Conservation (phyloP, 2,888 invertebrate species). For the Hofmannophila pseudospretella region DNA sequence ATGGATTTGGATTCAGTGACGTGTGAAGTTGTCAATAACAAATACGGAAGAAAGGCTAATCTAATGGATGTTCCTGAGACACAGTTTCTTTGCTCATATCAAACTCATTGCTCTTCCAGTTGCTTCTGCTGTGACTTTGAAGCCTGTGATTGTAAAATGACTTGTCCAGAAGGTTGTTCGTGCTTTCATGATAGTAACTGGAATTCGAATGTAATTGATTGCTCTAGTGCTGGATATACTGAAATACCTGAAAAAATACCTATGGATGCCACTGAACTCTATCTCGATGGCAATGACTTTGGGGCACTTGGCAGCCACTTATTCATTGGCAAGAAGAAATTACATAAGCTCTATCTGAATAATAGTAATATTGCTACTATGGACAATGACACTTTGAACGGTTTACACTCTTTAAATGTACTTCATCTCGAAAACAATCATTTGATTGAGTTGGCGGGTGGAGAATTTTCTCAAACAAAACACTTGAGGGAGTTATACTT, state of each 20-base stretch:
- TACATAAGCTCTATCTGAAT: conserved; percentile 86
- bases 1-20: conserved; percentile 86
- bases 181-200: conserved; percentile 92
- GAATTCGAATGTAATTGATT: conserved; percentile 90
- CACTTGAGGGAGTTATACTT: conserved; percentile 87
- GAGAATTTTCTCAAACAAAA: conserved; percentile 87
- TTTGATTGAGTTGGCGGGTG: conserved; percentile 83
- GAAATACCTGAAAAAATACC: conserved; percentile 87
- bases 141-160: conserved; percentile 93
- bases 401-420: conserved; percentile 83
- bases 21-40: conserved; percentile 84
- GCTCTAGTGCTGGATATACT: conserved; percentile 84
- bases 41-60: conserved; percentile 81
- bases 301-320: conserved; percentile 86
- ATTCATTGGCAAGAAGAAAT: conserved; percentile 90
- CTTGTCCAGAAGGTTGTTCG: conserved; percentile 89
- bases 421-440: conserved; percentile 88
- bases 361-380: conserved; percentile 85
- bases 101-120: conserved; percentile 88
- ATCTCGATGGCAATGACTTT: conserved; percentile 89
- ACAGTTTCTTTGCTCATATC: conserved; percentile 89
- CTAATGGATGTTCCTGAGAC: conserved; percentile 83
- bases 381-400: conserved; percentile 88
- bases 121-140: conserved; percentile 94
- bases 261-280: conserved; percentile 92